Percentiles rank a stretch among this genome's conserved stretches.
Evolutionary conservation across 2,797 vertebrate species (phyloP).

Genomic region (Adrianichthys oophorus): DNA sequence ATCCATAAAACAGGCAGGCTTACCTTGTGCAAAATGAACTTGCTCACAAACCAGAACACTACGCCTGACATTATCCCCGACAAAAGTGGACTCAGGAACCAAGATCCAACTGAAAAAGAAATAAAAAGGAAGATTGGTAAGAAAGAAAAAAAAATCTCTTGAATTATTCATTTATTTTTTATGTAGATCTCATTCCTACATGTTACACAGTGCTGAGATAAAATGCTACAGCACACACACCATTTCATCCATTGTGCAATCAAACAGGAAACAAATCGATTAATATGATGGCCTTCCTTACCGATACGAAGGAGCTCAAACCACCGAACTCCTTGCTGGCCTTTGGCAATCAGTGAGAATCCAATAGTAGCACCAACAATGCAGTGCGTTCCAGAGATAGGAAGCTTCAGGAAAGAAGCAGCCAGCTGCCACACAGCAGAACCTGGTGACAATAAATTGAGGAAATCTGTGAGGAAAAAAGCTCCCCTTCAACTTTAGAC

Average conservation of each 20-base stretch:
- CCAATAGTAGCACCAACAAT: conserved; percentile 99
- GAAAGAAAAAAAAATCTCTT: neutral
- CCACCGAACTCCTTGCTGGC: conserved; percentile 90
- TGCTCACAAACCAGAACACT: conserved; percentile 90
- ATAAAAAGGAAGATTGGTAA: neutral
- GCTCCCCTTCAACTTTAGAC: neutral
- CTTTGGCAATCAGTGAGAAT: conserved; percentile 89
- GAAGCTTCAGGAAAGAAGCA: conserved; percentile 95
- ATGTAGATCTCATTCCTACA: neutral
- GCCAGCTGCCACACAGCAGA: conserved; percentile 96
- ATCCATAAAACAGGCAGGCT: conserved; percentile 31
- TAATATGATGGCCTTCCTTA: conserved; percentile 64
- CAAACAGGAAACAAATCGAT: conserved; percentile 5
- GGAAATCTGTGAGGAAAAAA: conserved; percentile 4
- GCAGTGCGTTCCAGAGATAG: conserved; percentile 98
- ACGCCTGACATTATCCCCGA: conserved; percentile 93
- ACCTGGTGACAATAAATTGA: conserved; percentile 71
- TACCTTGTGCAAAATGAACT: conserved; percentile 94
- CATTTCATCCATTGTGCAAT: neutral
- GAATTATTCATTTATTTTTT: neutral
- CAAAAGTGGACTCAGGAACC: conserved; percentile 96
- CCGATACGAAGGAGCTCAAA: conserved; percentile 90
- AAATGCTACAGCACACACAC: neutral
- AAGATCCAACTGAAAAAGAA: conserved; percentile 85
- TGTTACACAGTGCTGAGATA: neutral